phyloP scores from a whole-genome alignment of 2,888 invertebrate genomes.

The Drosophila peninsularis region DNA sequence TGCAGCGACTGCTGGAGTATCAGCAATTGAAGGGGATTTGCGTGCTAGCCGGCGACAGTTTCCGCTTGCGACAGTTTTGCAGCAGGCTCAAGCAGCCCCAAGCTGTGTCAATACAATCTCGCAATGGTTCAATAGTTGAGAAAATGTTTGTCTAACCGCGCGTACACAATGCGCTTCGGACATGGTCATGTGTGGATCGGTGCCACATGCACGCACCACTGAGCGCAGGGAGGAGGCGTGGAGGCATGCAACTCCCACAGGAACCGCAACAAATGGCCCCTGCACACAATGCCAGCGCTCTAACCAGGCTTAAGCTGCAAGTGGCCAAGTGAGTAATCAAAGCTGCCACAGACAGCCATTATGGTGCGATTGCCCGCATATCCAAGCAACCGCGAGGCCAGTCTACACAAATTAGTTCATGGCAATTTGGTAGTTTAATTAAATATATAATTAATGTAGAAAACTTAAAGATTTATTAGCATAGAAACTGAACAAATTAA shows the following conservation, averaged over 20 bases:
- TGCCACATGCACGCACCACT: slow-evolving; percentile 64
- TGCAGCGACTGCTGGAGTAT: slow-evolving; percentile 37
- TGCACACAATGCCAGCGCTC: neutral
- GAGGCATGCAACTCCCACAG: slow-evolving; percentile 25
- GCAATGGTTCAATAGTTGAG: slow-evolving; percentile 78
- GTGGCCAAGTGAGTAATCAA: slow-evolving; percentile 21
- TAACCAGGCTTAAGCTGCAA: slow-evolving; percentile 31
- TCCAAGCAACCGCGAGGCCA: neutral
- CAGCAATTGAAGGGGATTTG: slow-evolving; percentile 75
- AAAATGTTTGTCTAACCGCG: slow-evolving; percentile 78
- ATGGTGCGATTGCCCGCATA: neutral
- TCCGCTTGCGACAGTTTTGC: slow-evolving; percentile 43
- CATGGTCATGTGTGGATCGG: slow-evolving; percentile 46
- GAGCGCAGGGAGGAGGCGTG: slow-evolving; percentile 32
- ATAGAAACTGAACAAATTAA: too few relatives aligned
- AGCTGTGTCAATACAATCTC: slow-evolving; percentile 71
- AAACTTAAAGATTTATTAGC: too few relatives aligned
- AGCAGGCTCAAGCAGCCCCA: slow-evolving; percentile 21
- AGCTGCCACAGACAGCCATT: slow-evolving; percentile 12
- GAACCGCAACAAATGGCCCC: slow-evolving; percentile 46
- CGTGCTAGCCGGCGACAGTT: slow-evolving; percentile 65
- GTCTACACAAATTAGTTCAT: neutral
- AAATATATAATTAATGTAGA: neutral
- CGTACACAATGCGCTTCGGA: slow-evolving; percentile 62
- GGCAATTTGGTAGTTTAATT: neutral